Base-by-base conservation (phyloP, 2,888 invertebrate species). In the Eilema sororculum region DNA sequence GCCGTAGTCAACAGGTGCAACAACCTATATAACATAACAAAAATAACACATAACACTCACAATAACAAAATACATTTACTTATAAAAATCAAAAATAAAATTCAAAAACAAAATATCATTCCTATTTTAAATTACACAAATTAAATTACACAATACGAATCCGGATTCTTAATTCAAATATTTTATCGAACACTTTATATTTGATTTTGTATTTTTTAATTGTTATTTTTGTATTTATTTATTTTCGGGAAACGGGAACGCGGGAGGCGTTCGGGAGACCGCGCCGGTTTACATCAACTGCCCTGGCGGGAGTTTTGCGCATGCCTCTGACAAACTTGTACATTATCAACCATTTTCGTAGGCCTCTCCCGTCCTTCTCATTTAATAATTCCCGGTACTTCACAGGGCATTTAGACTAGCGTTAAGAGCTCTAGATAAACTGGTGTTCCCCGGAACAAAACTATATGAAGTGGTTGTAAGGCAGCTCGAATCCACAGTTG, bases 401-500 rank as follows among this genome's bases (percentile, higher is more conserved):
- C 25, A 22, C 68, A 75, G 78, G 80, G 76, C 62, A 28, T 30
- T 69, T 58, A 65, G 28, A 63, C 65, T 69, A 61, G 67, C 63
- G 63, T 41, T 22, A 22, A 72, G 56, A 67, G 90, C 61, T 88
- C 90, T 72, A 22, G 2, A 9, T 60, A 70, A 24, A 68, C 24
- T 89, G 90, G 92, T 72, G 74, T 64, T 67, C 69, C 75, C 72
- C 74, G 78, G 72, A 78, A 84, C 80, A 82, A 80, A 41, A 46
- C 61, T 57, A 57, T 66, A 87, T 79, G 84, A 84, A 82, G 75
- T 78, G 75, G 72, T 78, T 79, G 72, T 82, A 79, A 75, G 78
- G 82, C 83, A 84, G 86, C 73, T 69, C 69, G 91, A 91, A 90
- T 87, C 94, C 90, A 94, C 93, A 94, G 93, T 92, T 93, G 94